Evolutionary conservation across 1,140 invertebrate species (phyloP), one percentile per base, ranked within the genome.

Genomic region (Oryctes rhinoceros): DNA sequence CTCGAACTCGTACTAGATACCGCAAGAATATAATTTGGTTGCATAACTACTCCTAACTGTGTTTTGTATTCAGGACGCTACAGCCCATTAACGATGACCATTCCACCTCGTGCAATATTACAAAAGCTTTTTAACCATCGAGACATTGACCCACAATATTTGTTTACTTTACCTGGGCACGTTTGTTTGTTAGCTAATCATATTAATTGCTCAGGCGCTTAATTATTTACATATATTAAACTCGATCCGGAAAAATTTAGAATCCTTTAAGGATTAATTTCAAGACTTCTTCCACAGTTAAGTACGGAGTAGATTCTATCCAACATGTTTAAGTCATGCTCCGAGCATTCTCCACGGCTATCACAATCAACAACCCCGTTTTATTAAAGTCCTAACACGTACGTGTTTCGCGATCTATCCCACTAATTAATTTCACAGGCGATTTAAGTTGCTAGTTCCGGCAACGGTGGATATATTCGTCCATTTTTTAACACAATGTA

Each of bases 121-220:
- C 11, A 71, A 35, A 37, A 30, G 10, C 6, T 71, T 71, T 35
- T 71, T 35, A 71, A 71, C 13, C 20, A 71, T 71, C 65, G 35
- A 71, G 65, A 71, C 65, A 71, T 71, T 71, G 65, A 71, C 65
- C 65, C 15, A 71, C 24, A 35, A 71, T 71, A 15, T 44, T 44
- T 18, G 15, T 59, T 1, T 18, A 18, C 13, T 7, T n/a, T 59
- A 59, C 15, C 1, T 18, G 53, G 53, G 18, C 15, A 15, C 3
- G 18, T 59, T 1, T 18, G 7, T 18, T 59, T 59, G 15, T 18
- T 59, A 20, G 18, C n/a, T 15, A 59, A 18, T 18, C 15, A 59
- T n/a, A 59, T 15, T 18, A 4, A 59, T 59, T 59, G 5, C 5
- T 59, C 53, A 15, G 53, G 18, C 15, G 11, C 18, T 18, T 53